Evolutionary conservation across 1,140 invertebrate genomes (phyloP).

Genomic region (Papilio polytes): DNA sequence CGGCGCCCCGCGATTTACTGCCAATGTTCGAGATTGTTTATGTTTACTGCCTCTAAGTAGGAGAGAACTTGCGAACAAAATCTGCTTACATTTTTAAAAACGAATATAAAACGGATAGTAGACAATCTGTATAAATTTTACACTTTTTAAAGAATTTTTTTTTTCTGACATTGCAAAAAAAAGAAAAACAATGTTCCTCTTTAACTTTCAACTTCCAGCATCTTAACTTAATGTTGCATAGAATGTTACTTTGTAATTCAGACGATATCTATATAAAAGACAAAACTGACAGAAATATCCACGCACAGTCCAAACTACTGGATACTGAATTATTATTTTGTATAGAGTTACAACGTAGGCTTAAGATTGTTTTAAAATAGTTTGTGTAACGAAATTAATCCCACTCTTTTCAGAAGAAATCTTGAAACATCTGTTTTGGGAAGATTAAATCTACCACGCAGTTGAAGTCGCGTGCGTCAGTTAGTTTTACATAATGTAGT

Average conservation of each 20-base stretch:
- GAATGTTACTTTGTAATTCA: neutral
- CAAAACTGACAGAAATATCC: neutral
- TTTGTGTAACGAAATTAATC: too few relatives aligned
- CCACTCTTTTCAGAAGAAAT: too few relatives aligned
- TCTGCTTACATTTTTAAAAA: constrained; percentile 40
- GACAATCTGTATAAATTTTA: neutral
- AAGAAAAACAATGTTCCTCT: neutral
- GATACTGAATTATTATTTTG: too few relatives aligned
- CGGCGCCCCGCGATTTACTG: constrained; percentile 48
- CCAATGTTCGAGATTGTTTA: constrained; percentile 47
- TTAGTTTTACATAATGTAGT: constrained; percentile 3
- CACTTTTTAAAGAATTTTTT: neutral
- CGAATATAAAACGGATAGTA: neutral
- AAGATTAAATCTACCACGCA: too few relatives aligned
- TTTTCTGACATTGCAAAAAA: too few relatives aligned
- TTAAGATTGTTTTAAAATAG: too few relatives aligned
- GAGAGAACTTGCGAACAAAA: constrained; percentile 17
- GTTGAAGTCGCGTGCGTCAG: neutral
- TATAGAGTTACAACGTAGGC: too few relatives aligned
- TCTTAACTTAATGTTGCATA: neutral
- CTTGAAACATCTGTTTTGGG: too few relatives aligned
- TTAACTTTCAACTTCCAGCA: neutral
- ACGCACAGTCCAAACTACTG: too few relatives aligned
- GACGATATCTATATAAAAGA: neutral
- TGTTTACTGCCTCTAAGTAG: constrained; percentile 19